A percentile compares a stretch with the other conserved stretches of the same genome.
Evolutionary conservation across 2,113 vertebrate species (phyloP).

Genomic region (Carollia perspicillata): DNA sequence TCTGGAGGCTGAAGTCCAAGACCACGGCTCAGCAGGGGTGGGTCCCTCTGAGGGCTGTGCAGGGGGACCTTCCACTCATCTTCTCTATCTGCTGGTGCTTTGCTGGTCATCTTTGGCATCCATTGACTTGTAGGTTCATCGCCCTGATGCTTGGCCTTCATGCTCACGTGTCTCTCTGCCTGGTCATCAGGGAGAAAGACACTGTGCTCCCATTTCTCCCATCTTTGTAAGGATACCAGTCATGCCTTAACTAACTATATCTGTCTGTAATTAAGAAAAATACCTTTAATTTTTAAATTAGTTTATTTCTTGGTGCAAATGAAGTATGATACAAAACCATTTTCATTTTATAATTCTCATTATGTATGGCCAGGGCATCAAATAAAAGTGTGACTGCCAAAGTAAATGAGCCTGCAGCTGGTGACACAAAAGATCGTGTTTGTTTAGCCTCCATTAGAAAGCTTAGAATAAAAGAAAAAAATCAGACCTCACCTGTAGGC

Average conservation of each 20-base stretch:
- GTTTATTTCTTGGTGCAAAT: not conserved
- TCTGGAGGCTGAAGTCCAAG: not conserved
- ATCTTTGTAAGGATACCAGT: not conserved
- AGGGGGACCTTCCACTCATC: not conserved
- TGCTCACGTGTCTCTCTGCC: not conserved
- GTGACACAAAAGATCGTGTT: not conserved
- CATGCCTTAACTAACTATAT: not conserved
- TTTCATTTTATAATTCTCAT: conserved; percentile 9
- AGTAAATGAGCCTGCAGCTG: not conserved
- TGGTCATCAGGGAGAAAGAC: too few relatives aligned
- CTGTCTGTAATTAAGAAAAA: not conserved
- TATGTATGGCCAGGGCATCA: not conserved
- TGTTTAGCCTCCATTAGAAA: not conserved
- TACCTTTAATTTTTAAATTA: not conserved
- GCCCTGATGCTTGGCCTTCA: not conserved
- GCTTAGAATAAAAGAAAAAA: not conserved
- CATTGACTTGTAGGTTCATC: not conserved
- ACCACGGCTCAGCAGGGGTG: not conserved
- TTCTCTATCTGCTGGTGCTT: not conserved
- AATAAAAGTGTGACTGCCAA: not conserved
- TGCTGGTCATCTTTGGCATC: not conserved
- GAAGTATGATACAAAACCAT: not conserved
- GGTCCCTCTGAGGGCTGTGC: not conserved
- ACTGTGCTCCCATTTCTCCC: not conserved
- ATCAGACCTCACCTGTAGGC: not conserved